phyloP scores from a whole-genome alignment of 2,113 vertebrate genomes.

The Micronycteris hirsuta region DNA sequence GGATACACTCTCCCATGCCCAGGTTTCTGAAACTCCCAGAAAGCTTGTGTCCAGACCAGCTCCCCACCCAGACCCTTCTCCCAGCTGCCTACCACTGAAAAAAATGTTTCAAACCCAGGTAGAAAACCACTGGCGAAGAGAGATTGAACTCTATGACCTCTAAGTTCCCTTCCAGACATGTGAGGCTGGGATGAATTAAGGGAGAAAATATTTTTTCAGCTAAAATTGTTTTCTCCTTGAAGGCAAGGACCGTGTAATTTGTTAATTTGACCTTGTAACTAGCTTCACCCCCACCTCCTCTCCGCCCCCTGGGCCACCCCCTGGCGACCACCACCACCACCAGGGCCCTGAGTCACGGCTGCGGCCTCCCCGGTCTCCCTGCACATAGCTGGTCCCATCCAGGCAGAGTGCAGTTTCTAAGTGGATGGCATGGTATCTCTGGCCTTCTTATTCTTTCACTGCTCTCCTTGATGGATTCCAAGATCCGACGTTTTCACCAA shows the following conservation, averaged over 20 bases:
- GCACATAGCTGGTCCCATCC: fast-evolving
- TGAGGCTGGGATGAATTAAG: background rate
- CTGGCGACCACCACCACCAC: background rate
- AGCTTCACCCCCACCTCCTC: background rate
- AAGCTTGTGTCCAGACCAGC: background rate
- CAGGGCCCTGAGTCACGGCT: background rate
- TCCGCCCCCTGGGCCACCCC: background rate
- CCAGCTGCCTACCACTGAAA: background rate
- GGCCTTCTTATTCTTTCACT: background rate
- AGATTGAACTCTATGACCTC: background rate
- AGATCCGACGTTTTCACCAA: background rate
- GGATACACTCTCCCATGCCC: background rate
- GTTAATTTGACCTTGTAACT: background rate
- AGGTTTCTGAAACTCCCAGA: background rate
- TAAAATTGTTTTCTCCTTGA: slow-evolving; percentile 17
- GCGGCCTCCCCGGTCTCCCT: background rate
- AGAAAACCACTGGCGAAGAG: background rate
- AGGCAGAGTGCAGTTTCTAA: background rate
- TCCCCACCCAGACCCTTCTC: background rate
- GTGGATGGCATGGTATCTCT: background rate
- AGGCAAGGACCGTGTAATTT: background rate
- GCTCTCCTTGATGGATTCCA: background rate
- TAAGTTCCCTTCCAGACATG: background rate
- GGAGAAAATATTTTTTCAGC: slow-evolving; percentile 7
- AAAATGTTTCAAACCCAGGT: background rate